phyloP scores from a whole-genome alignment of 2,797 vertebrate species.

The Prunella strophiata region DNA sequence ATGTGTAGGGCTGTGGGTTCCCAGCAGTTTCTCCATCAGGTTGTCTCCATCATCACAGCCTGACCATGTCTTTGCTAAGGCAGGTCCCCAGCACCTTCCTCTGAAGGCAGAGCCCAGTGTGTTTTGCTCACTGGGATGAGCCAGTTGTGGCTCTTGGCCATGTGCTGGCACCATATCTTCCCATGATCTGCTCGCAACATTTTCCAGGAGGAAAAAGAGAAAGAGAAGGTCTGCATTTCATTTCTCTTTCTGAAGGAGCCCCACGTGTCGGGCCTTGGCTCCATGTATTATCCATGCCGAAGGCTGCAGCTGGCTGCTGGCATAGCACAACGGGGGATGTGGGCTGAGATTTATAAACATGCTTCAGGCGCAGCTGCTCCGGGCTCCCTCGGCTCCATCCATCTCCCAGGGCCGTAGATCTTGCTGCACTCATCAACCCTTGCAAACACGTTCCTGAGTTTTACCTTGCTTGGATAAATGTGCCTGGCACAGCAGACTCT shows the following conservation, averaged over 20 bases:
- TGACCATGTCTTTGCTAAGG: neutral
- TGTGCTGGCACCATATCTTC: neutral
- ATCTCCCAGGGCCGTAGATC: neutral
- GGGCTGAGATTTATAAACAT: conserved; percentile 50
- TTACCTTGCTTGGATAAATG: conserved; percentile 38
- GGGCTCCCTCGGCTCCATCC: conserved; percentile 22
- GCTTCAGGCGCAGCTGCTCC: conserved; percentile 52
- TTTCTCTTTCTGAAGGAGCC: neutral
- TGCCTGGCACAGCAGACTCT: neutral
- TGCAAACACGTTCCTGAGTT: neutral
- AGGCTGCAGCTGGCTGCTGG: conserved; percentile 59
- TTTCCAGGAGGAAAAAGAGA: neutral
- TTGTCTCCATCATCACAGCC: rapidly evolving
- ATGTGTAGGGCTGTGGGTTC: rapidly evolving
- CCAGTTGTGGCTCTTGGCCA: neutral
- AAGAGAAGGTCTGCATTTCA: neutral
- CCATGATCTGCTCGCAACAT: neutral
- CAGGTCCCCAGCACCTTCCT: neutral
- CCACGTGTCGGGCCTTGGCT: neutral
- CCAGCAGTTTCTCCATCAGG: neutral
- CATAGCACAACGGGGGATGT: neutral
- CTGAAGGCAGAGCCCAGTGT: neutral
- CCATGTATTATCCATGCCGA: neutral
- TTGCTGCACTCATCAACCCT: conserved; percentile 19
- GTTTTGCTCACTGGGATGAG: neutral